phyloP scores from a whole-genome alignment of 2,888 invertebrate genomes.

The Dorcus hopei region DNA sequence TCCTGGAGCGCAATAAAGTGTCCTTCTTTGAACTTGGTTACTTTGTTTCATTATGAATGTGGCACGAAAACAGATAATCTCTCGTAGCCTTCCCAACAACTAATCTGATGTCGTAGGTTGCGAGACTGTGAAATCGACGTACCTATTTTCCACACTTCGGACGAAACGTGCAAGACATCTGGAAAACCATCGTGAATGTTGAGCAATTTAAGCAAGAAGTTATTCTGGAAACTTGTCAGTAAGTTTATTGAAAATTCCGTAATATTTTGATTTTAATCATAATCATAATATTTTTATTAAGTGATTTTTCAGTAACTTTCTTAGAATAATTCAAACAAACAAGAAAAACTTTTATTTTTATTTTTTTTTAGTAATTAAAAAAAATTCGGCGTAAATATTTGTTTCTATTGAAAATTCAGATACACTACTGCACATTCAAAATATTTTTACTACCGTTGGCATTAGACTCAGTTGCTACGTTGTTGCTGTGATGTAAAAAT shows the following conservation, averaged over 20 bases:
- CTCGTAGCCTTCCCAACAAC: too few species aligned
- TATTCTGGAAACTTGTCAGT: constrained; percentile 8
- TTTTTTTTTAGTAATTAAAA: neutral
- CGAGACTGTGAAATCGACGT: neutral
- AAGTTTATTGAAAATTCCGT: neutral
- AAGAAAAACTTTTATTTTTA: neutral
- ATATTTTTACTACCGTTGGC: too few species aligned
- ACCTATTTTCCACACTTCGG: constrained; percentile 1
- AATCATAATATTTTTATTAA: too few species aligned
- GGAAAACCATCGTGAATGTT: constrained; percentile 11
- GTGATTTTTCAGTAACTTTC: neutral
- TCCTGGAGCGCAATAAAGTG: too few species aligned
- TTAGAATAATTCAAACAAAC: neutral
- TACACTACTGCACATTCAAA: too few species aligned
- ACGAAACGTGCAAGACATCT: neutral
- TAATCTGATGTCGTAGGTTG: neutral
- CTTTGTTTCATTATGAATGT: too few species aligned
- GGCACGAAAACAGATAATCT: too few species aligned
- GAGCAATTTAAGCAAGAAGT: constrained; percentile 2
- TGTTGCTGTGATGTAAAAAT: too few species aligned
- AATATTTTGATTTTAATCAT: neutral
- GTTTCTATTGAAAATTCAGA: too few species aligned
- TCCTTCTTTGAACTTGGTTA: too few species aligned
- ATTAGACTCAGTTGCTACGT: too few species aligned
- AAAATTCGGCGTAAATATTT: too few species aligned